Evolutionary conservation across 1,140 invertebrate genomes (phyloP), one percentile per base, ranked within the genome.

Genomic region (Drosophila ambigua): DNA sequence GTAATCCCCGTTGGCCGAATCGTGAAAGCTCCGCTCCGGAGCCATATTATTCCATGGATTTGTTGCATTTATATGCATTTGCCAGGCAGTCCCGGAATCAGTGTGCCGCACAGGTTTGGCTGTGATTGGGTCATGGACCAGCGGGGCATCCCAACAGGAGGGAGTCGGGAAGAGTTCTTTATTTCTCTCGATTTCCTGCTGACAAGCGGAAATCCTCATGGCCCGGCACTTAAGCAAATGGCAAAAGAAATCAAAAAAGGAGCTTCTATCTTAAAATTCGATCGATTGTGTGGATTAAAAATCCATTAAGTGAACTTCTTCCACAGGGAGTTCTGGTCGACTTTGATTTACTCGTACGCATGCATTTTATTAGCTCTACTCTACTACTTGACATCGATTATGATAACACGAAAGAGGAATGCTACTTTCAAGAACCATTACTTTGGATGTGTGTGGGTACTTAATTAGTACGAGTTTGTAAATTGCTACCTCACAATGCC

Each of bases 21-120:
- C 74, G 74, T 72, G 61, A 82, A 85, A 85, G 74, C 82, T 79
- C 64, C 66, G 49, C 69, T 80, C 66, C 82, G 76, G 69, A 78
- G 75, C 55, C 78, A 87, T 76, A 87, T 87, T 85, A 85, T 87
- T 78, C 78, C 78, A 66, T 78, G 79, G 82, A 87, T 85, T 87
- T 85, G 78, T 87, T 81, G 78, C 74, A 87, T 87, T 81, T 77
- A 61, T 77, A 79, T 74, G 72, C 72, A 74, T 71, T 77, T 71
- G 59, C 24, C 46, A 64, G 72, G 50, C 78, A 81, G 59, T 44
- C 20, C 13, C 58, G 64, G 72, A 83, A 83, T 67, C 77, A 64
- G 72, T 61, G 81, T 59, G 75, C 57, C 49, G 71, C 69, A 66
- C 80, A 76, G 72, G 79, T 83, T 83, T 69, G 48, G 68, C 81